Conservation (phyloP, 2,113 vertebrate species). For the Oncorhynchus tshawytscha region DNA sequence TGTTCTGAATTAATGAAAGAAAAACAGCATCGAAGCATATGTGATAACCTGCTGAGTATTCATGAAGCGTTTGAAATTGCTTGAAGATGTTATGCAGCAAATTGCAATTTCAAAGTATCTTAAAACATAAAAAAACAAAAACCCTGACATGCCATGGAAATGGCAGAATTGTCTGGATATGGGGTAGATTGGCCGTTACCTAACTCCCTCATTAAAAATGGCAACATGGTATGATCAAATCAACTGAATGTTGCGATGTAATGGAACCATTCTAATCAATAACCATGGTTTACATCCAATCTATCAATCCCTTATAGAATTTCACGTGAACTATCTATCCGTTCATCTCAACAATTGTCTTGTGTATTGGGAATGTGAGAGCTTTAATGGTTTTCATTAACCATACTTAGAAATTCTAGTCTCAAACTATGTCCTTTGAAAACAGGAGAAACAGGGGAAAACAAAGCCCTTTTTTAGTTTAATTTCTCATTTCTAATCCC, state of each 20-base stretch:
- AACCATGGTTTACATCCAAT: background rate
- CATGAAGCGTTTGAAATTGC: conserved; percentile 54
- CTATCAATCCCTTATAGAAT: background rate
- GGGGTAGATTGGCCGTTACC: background rate
- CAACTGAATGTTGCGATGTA: background rate
- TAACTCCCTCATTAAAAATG: background rate
- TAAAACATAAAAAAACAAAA: conserved; percentile 19
- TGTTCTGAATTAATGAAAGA: conserved; percentile 44
- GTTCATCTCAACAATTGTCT: background rate
- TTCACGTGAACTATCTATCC: background rate
- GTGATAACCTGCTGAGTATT: conserved; percentile 58
- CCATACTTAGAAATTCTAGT: background rate
- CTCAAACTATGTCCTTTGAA: background rate
- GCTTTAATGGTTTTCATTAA: background rate
- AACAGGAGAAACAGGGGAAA: too few species aligned
- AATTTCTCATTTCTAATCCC: conserved; percentile 35
- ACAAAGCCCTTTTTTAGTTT: too few species aligned
- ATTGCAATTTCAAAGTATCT: conserved; percentile 46
- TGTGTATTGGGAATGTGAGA: background rate
- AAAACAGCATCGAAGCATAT: conserved; percentile 42
- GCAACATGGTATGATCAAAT: background rate
- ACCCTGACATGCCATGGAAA: background rate
- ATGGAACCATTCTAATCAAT: background rate
- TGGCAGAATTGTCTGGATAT: background rate
- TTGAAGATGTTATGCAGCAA: conserved; percentile 22